phyloP scores from a whole-genome alignment of 2,113 vertebrate species.

The Zapus hudsonius region DNA sequence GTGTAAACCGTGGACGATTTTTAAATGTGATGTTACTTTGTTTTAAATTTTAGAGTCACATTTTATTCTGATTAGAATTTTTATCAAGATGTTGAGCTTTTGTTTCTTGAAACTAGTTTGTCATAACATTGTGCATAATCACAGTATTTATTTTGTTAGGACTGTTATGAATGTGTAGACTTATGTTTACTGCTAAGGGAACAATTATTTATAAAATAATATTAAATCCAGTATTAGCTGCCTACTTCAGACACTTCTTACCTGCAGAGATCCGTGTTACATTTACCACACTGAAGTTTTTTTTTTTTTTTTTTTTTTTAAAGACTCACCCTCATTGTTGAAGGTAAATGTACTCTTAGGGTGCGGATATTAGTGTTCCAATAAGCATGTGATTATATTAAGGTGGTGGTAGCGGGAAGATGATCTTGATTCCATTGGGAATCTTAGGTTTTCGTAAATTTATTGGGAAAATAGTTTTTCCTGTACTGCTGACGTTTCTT shows the following conservation, averaged over 20 bases:
- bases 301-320: too few species aligned
- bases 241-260: constrained; percentile 86
- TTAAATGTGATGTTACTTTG: constrained; percentile 84
- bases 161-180: constrained; percentile 86
- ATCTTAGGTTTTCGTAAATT: constrained; percentile 92
- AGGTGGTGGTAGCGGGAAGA: constrained; percentile 90
- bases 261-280: constrained; percentile 84
- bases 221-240: constrained; percentile 88
- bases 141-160: constrained; percentile 88
- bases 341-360: constrained; percentile 86
- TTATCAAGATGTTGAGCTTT: constrained; percentile 84
- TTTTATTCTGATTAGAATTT: constrained; percentile 85
- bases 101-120: constrained; percentile 83
- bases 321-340: constrained; percentile 87
- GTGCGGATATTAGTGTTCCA: constrained; percentile 86
- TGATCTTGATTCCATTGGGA: constrained; percentile 92
- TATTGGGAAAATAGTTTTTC: constrained; percentile 90
- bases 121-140: constrained; percentile 85
- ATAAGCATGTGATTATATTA: constrained; percentile 89
- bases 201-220: constrained; percentile 89
- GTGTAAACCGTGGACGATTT: constrained; percentile 80
- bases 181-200: constrained; percentile 87
- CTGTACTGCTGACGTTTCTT: constrained; percentile 89
- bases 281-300: constrained; percentile 86
- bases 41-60: constrained; percentile 77